Conservation (phyloP, 64 coral and sea anemone genomes). For the Montipora foliosa region DNA sequence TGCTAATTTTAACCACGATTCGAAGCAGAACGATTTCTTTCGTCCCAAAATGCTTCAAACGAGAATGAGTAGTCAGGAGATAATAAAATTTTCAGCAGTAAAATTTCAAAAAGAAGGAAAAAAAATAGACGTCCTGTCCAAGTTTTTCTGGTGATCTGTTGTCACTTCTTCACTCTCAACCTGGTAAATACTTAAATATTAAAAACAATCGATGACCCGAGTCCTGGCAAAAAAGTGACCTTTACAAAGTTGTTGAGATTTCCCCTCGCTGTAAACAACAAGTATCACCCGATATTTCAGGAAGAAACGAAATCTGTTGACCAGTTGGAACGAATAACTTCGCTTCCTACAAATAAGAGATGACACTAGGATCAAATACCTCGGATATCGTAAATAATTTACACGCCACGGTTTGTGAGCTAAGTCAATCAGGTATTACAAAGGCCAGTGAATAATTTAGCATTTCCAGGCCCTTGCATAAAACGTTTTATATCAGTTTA, state of each 20-base stretch:
- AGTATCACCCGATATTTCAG: neutral
- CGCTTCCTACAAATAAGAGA: neutral
- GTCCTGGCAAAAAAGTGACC: neutral
- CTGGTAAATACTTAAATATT: conserved; percentile 63
- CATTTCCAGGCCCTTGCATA: conserved; percentile 43
- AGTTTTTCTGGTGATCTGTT: conserved; percentile 35
- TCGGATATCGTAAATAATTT: conserved; percentile 31
- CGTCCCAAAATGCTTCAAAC: neutral
- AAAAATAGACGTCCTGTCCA: neutral
- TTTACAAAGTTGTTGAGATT: neutral
- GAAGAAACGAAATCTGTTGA: neutral
- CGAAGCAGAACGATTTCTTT: too few relatives aligned
- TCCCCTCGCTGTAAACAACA: neutral
- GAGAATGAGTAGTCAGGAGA: neutral
- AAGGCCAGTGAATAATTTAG: conserved; percentile 48
- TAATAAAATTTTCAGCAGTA: neutral
- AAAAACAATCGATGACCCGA: conserved; percentile 24
- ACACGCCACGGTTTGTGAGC: conserved; percentile 22
- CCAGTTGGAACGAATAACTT: neutral
- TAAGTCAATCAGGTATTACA: conserved; percentile 47
- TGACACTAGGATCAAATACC: conserved; percentile 32
- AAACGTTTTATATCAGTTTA: conserved; percentile 49
- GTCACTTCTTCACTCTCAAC: conserved; percentile 29
- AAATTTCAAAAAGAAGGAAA: neutral
- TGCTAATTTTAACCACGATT: too few relatives aligned